Conservation (phyloP, 1,140 invertebrate species). For the Pentalonia nigronervosa region DNA sequence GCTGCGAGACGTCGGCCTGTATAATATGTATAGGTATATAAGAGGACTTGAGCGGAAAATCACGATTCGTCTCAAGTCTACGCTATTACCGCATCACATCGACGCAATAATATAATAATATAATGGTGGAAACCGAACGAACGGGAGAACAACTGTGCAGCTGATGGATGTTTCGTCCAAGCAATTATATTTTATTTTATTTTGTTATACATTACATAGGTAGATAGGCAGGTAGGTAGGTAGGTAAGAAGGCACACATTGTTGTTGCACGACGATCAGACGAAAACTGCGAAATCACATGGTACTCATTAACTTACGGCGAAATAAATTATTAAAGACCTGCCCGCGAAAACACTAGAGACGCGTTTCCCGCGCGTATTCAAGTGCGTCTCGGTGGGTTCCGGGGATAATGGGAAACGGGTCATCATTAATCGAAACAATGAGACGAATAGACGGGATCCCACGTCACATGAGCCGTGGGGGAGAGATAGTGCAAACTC, state of each 20-base stretch:
- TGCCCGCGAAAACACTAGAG: not conserved
- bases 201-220: not conserved
- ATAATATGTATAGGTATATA: not conserved
- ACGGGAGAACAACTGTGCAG: not conserved
- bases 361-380: not conserved
- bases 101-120: not conserved
- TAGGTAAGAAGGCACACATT: not conserved
- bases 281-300: conserved; percentile 50
- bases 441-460: not conserved
- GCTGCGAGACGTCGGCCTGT: not conserved
- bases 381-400: not conserved
- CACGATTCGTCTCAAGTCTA: not conserved
- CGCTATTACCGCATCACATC: not conserved
- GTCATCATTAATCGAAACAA: conserved; percentile 32
- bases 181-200: conserved; percentile 37
- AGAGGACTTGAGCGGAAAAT: not conserved
- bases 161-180: not conserved
- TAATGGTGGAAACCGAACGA: not conserved
- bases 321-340: not conserved
- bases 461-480: not conserved
- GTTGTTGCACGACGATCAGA: not conserved
- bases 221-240: no score
- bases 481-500: no score
- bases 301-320: conserved; percentile 36
- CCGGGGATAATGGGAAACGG: not conserved